Conservation (phyloP, 2,797 vertebrate genomes). For the Microctenopoma steveboyesi region DNA sequence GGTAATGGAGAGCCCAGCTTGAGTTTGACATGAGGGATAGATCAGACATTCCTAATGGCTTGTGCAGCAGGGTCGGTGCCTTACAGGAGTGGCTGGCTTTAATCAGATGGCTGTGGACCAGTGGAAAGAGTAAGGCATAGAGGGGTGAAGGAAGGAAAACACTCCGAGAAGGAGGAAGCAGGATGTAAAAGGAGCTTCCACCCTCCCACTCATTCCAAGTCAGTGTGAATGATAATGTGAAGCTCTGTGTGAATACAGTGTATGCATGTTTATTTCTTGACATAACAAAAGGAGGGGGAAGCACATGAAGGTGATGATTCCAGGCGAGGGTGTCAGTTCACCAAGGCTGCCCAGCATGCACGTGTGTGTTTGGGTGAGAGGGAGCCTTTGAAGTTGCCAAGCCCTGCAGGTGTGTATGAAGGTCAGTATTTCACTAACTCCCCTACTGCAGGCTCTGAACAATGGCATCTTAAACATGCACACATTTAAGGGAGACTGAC, state of each 20-base stretch:
- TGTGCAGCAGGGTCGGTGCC: conserved; percentile 65
- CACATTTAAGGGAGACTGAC: conserved; percentile 68
- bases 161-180: conserved; percentile 49
- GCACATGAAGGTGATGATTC: conserved; percentile 51
- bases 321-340: conserved; percentile 77
- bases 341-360: conserved; percentile 70
- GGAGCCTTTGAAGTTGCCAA: conserved; percentile 79
- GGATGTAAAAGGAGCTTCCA: conserved; percentile 47
- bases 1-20: conserved; percentile 71
- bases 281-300: conserved; percentile 20
- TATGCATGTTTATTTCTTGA: conserved; percentile 39
- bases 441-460: conserved; percentile 59
- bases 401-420: conserved; percentile 82
- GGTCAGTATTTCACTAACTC: conserved; percentile 73
- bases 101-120: conserved; percentile 70
- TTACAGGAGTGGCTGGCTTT: conserved; percentile 75
- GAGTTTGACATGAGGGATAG: conserved; percentile 72
- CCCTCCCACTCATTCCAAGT: conserved; percentile 52
- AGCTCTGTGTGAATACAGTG: conserved; percentile 26
- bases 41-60: conserved; percentile 77
- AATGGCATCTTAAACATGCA: conserved; percentile 82
- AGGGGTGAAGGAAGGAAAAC: conserved; percentile 53
- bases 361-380: conserved; percentile 71
- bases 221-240: conserved; percentile 52
- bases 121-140: conserved; percentile 62